Base-by-base conservation (phyloP, 2,113 vertebrate genomes). In the Orycteropus afer region DNA sequence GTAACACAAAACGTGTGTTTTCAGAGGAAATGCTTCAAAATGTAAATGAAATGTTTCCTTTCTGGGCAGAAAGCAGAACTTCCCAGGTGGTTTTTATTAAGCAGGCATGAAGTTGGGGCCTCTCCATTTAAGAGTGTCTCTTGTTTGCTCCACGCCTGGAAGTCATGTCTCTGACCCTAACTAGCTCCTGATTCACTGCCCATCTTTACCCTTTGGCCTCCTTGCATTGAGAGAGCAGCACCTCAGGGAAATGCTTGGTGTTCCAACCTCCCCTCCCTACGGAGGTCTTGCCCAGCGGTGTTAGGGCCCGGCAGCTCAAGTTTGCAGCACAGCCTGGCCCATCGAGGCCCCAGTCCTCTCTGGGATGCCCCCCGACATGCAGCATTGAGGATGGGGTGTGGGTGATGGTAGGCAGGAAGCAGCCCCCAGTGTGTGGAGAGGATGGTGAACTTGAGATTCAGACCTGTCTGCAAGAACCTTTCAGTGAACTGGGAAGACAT, bases 11-110 rank as follows among this genome's bases (percentile, higher is more conserved):
- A 77, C 86, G 37, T 53, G 4, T 15, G 67, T 42, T 84, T 81
- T 76, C 49, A 61, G 57, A 89, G 73, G 69, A 90, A 22, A 5
- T 23, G 79, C 86, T 85, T 83, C 53, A 22, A 8, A 61, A 79
- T 3, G 82, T 1, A 61, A 86, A 63, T 82, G 95, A 92, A n/a
- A 40, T 6, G 9, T 83, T 73, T 63, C 90, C 93, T 37, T 79
- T 69, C 81, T 53, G 78, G 86, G 37, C 17, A 40, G 86, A 61
- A 47, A 65, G 89, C 61, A 12, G 84, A 59, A 42, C 14, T 18
- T 12, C 37, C 51, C 32, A 17, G 76, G 88, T 95, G 96, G 78
- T 57, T 88, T 73, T 92, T 14, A 86, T 92, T 83, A 90, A 69
- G 23, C 2, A 37, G 93, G 42, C 53, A 3, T 22, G 49, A 51